Base-by-base conservation (phyloP, 2,797 vertebrate species). In the Gymnoscopelus microlampas region DNA sequence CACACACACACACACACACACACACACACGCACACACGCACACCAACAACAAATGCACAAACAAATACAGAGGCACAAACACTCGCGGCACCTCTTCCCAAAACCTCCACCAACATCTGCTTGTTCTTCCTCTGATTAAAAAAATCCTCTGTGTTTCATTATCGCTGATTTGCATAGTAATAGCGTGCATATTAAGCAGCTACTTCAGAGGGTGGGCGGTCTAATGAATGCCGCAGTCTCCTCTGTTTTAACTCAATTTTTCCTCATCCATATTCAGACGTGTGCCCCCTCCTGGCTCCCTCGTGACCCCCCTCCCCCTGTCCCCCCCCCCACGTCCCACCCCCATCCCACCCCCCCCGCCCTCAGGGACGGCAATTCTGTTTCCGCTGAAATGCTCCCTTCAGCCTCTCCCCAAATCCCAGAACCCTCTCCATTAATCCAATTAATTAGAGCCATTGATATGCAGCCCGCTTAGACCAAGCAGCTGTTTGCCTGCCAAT, bases 211-310 rank as follows among this genome's bases (percentile, higher is more conserved):
- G 95, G 95, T 96, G 96, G 96, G 95, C 95, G 95, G 95, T 95
- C 95, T 97, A 96, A 97, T 96, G 96, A 97, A 96, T 96, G 94
- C 95, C 86, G 93, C 95, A 92, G 94, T 95, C 96, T 94, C 94
- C 93, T 95, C 95, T 93, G 95, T 96, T 97, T 97, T 97, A 97
- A 97, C 96, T 97, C 95, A 96, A 97, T 98, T 93, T 96, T 95
- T 92, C 93, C 95, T 97, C 96, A 96, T 98, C 95, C 95, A 96
- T 97, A 97, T 96, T 97, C 95, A 96, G 91, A 89, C 88, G 83
- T 8, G 80, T 88, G 84, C 85, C 87, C 88, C 90, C 89, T 79
- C 87, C 77, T 73, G 62, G 79, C 86, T 87, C 80, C 86, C 80
- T 78, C 82, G 79, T 79, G 87, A 87, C 87, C 91, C 85, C 19